phyloP scores from a whole-genome alignment of 2,797 vertebrate species.

The Acanthopagrus latus region DNA sequence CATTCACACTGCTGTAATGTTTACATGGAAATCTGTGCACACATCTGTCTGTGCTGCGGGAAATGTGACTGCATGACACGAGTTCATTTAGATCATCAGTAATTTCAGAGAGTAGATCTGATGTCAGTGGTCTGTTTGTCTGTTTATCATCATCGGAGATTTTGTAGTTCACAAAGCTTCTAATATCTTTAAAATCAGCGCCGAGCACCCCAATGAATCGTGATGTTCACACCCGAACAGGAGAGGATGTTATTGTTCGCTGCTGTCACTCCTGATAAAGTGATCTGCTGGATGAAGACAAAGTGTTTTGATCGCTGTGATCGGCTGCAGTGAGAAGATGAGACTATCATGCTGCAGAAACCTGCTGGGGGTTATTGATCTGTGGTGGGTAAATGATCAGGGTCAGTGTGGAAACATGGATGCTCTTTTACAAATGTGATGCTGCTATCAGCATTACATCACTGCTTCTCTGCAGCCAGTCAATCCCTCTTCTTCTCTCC shows the following conservation, averaged over 20 bases:
- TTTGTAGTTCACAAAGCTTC: neutral
- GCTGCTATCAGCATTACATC: conserved; percentile 82
- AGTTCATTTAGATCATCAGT: too few species aligned
- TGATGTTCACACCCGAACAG: conserved; percentile 38
- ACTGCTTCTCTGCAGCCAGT: conserved; percentile 74
- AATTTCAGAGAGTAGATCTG: rapidly evolving
- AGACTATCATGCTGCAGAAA: conserved; percentile 12
- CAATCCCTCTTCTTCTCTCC: neutral
- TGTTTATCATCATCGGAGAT: neutral
- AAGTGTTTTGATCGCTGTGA: conserved; percentile 48
- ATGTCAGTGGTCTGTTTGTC: neutral
- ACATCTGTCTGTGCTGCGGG: neutral
- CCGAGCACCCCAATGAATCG: neutral
- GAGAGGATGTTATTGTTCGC: conserved; percentile 12
- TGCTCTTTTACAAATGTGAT: conserved; percentile 74
- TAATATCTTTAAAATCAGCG: neutral
- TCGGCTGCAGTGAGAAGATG: conserved; percentile 9
- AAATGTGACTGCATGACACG: rapidly evolving
- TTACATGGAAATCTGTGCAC: neutral
- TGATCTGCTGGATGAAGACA: neutral
- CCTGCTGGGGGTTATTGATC: conserved; percentile 66
- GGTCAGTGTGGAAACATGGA: conserved; percentile 79
- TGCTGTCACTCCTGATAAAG: conserved; percentile 16
- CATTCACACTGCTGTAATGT: neutral
- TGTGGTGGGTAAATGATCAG: conserved; percentile 75